Evolutionary conservation across 1,140 invertebrate species (phyloP).

Genomic region (Drosophila asahinai): DNA sequence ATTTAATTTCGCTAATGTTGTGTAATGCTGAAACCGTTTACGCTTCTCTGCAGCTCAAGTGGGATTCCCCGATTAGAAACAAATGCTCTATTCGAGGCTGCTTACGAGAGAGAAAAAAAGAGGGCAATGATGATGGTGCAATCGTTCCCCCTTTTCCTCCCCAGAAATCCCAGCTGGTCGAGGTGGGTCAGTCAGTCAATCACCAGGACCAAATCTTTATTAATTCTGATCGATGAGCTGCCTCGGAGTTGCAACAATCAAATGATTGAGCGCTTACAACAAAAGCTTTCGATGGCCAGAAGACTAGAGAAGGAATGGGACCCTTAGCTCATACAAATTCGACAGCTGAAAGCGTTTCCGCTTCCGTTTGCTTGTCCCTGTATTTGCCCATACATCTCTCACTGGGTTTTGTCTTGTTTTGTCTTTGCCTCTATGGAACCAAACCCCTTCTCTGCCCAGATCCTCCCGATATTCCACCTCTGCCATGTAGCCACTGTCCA

Average conservation of each 20-base stretch:
- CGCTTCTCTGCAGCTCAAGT: constrained; percentile 58
- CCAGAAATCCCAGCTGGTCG: constrained; percentile 32
- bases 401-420: constrained; percentile 27
- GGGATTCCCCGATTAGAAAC: constrained; percentile 64
- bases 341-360: constrained; percentile 82
- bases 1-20: constrained; percentile 84
- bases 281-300: constrained; percentile 45
- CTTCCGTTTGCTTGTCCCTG: constrained; percentile 81
- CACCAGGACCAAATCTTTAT: constrained; percentile 84
- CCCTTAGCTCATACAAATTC: constrained; percentile 75
- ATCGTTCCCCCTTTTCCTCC: background rate
- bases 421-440: constrained; percentile 24
- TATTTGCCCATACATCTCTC: constrained; percentile 71
- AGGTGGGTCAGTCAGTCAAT: constrained; percentile 57
- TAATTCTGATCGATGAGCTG: constrained; percentile 85
- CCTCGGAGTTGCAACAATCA: constrained; percentile 73
- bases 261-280: constrained; percentile 79
- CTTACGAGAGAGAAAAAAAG: constrained; percentile 16
- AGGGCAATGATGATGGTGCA: constrained; percentile 11
- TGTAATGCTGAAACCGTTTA: constrained; percentile 64
- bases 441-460: background rate
- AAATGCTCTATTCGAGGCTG: constrained; percentile 71
- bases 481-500: constrained; percentile 15
- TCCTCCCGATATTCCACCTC: constrained; percentile 22
- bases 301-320: constrained; percentile 34